These are phyloP conservation scores for Liolophura sinensis DNA, from an alignment of 1,140 invertebrate genomes.

Conservation along the genomic window DNA sequence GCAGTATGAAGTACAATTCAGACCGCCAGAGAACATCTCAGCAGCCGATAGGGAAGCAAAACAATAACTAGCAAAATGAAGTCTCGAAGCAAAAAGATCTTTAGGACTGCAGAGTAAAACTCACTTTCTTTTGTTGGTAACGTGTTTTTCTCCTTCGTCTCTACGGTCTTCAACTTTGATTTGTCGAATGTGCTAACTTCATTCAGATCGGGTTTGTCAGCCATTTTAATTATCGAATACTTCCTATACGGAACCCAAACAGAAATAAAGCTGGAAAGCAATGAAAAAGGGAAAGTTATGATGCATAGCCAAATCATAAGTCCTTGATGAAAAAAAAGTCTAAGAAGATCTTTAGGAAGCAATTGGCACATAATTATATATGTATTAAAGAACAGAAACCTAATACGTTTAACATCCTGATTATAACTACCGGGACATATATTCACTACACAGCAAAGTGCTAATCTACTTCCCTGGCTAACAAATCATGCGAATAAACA, in stretches of 20 bases:
- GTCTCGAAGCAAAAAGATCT: not conserved
- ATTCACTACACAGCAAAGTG: too few relatives aligned
- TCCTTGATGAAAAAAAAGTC: not conserved
- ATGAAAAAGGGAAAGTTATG: constrained; percentile 8
- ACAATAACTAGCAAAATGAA: not conserved
- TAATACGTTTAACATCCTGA: too few relatives aligned
- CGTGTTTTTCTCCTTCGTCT: constrained; percentile 91
- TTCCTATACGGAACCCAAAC: constrained; percentile 5
- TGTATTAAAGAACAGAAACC: not conserved
- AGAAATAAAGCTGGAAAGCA: constrained; percentile 5
- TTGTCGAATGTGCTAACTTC: constrained; percentile 56
- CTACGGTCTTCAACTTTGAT: constrained; percentile 79
- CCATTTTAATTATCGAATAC: constrained; percentile 28
- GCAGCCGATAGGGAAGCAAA: not conserved
- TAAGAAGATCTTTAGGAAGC: not conserved
- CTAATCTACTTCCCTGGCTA: too few relatives aligned
- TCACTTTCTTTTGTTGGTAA: constrained; percentile 93
- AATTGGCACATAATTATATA: not conserved
- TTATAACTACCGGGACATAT: too few relatives aligned
- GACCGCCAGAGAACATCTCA: not conserved
- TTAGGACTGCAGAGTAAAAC: constrained; percentile 8
- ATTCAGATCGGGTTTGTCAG: constrained; percentile 42
- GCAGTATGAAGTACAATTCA: not conserved
- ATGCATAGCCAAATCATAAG: constrained; percentile 5
- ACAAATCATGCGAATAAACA: too few relatives aligned